Percentiles rank a stretch among this genome's conserved stretches.
Conservation (phyloP, 2,113 vertebrate species). For the Hylia prasina region DNA sequence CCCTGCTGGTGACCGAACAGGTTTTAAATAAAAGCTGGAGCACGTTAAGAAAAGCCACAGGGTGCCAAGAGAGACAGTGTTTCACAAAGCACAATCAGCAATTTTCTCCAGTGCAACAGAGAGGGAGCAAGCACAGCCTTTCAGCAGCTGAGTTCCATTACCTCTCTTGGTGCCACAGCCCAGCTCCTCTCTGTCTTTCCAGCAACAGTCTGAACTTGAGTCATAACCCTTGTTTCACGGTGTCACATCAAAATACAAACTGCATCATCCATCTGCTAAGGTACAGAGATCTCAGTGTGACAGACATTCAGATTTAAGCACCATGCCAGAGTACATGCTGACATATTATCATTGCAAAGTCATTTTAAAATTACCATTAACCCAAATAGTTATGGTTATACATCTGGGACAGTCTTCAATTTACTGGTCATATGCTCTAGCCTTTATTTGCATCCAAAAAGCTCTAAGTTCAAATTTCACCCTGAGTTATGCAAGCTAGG, state of each 20-base stretch:
- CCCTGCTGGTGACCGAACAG: fast-evolving
- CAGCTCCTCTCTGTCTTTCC: neutral
- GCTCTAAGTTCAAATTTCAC: neutral
- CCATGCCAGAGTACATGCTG: neutral
- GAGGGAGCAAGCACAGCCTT: fast-evolving
- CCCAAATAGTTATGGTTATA: neutral
- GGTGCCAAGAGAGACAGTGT: neutral
- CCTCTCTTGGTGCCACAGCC: neutral
- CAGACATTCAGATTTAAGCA: neutral
- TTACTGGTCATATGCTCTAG: neutral
- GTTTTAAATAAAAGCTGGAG: neutral
- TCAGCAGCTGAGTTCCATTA: neutral
- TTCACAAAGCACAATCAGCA: neutral
- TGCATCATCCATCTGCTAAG: neutral
- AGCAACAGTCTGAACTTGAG: neutral
- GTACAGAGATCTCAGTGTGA: neutral
- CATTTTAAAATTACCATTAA: neutral
- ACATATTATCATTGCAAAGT: neutral
- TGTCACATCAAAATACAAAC: neutral
- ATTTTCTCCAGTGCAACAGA: neutral
- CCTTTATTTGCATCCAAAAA: neutral
- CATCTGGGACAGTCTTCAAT: neutral
- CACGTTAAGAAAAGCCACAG: neutral
- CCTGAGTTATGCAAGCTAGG: neutral
- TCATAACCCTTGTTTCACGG: neutral